phyloP scores from a whole-genome alignment of 2,113 vertebrate genomes.

The Pristiophorus japonicus region DNA sequence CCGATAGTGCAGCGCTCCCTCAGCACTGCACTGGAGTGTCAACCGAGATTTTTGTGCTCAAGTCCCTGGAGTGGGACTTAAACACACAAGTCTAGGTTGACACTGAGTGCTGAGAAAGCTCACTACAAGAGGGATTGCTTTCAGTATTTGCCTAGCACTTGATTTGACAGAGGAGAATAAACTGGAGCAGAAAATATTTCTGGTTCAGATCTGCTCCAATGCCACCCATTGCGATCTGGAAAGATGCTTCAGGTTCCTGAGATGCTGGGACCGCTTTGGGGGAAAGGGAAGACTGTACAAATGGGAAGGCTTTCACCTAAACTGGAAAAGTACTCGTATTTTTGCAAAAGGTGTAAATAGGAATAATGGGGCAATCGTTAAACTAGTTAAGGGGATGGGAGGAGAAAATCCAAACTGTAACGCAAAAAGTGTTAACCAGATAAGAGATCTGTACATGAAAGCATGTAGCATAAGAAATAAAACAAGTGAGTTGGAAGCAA shows the following conservation, averaged over 20 bases:
- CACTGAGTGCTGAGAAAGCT: no score
- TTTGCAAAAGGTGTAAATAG: background rate
- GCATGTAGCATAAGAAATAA: background rate
- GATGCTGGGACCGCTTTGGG: background rate
- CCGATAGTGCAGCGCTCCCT: no score
- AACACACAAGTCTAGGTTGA: no score
- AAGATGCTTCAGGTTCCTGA: background rate
- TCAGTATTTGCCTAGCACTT: background rate
- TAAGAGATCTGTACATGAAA: background rate
- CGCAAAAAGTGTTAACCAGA: background rate
- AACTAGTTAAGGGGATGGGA: background rate
- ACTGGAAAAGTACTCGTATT: background rate
- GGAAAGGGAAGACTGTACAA: background rate
- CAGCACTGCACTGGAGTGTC: no score
- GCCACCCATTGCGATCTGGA: background rate
- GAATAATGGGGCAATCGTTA: background rate
- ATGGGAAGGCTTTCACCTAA: background rate
- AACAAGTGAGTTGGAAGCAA: background rate
- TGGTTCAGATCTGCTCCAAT: background rate
- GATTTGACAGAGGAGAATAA: background rate
- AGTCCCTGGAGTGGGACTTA: no score
- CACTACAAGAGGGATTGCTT: background rate
- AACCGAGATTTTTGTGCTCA: no score
- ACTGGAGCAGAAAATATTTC: background rate
- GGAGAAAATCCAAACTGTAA: background rate